Conservation (phyloP, 2,113 vertebrate species). For the Lampris megalopsis region DNA sequence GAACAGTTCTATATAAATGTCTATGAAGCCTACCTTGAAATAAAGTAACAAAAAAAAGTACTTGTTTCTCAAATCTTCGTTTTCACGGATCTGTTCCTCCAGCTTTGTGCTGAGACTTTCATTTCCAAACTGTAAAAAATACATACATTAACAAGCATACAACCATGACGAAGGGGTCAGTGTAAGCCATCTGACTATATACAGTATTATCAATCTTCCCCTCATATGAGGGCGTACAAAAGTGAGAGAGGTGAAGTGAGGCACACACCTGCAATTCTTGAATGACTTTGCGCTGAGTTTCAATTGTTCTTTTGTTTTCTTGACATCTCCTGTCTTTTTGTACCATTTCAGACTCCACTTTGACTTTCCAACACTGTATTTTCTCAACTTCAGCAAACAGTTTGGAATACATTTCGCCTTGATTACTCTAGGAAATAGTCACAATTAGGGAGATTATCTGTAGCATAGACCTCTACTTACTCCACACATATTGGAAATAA, state of each 20-base stretch:
- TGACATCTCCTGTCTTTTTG: constrained; percentile 90
- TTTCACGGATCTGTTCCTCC: constrained; percentile 91
- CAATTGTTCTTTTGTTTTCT: constrained; percentile 89
- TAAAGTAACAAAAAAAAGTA: constrained; percentile 63
- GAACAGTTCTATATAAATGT: background rate
- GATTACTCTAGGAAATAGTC: constrained; percentile 77
- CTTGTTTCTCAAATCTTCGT: constrained; percentile 92
- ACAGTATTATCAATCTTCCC: background rate
- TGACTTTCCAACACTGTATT: constrained; percentile 91
- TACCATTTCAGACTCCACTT: constrained; percentile 83
- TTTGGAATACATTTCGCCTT: constrained; percentile 88
- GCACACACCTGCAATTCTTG: constrained; percentile 91
- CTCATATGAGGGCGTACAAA: background rate
- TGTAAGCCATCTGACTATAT: background rate
- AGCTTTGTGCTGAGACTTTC: constrained; percentile 92
- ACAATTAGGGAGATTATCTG: constrained; percentile 29
- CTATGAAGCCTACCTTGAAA: background rate
- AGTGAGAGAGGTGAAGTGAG: background rate
- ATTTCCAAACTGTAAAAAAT: constrained; percentile 89
- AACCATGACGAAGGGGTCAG: background rate
- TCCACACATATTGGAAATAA: background rate
- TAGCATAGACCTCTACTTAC: background rate
- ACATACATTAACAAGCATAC: background rate
- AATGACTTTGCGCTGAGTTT: constrained; percentile 92
- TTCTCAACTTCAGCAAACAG: constrained; percentile 94